phyloP scores from a whole-genome alignment of 2,113 vertebrate species.

The Equus quagga region DNA sequence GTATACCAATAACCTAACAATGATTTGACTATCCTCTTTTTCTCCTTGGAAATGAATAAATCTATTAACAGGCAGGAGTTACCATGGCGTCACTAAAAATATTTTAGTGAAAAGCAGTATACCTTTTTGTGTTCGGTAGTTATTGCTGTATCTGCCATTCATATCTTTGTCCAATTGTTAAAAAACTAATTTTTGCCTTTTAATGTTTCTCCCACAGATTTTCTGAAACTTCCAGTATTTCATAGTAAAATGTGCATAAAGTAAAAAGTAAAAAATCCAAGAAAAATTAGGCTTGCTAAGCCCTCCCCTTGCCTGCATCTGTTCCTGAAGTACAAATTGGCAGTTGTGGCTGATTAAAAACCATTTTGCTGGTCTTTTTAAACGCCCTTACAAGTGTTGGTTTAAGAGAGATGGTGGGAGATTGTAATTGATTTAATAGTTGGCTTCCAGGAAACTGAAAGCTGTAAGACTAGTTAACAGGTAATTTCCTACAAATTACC shows the following conservation, averaged over 20 bases:
- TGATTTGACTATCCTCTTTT: neutral
- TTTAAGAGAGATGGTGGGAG: neutral
- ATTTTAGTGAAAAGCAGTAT: neutral
- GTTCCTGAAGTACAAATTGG: conserved; percentile 30
- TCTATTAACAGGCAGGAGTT: neutral
- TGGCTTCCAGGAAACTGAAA: conserved; percentile 20
- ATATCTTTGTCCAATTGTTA: neutral
- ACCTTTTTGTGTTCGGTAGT: neutral
- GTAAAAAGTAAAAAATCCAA: too few relatives aligned
- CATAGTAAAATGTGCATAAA: neutral
- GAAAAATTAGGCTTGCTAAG: conserved; percentile 41
- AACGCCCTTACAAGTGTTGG: conserved; percentile 1
- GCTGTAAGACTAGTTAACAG: conserved; percentile 9
- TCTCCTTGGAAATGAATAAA: conserved; percentile 15
- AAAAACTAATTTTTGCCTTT: neutral
- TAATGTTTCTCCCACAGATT: conserved; percentile 9
- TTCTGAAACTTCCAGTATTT: neutral
- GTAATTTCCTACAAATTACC: conserved; percentile 56
- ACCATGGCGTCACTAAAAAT: conserved; percentile 25
- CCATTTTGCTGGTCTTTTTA: conserved; percentile 17
- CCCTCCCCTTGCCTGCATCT: neutral
- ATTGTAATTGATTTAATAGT: conserved; percentile 38
- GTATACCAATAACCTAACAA: neutral
- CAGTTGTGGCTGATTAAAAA: conserved; percentile 24
- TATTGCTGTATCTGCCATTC: neutral